Base-by-base conservation (phyloP, 2,888 invertebrate genomes). In the Hydrotaea diabolus region DNA sequence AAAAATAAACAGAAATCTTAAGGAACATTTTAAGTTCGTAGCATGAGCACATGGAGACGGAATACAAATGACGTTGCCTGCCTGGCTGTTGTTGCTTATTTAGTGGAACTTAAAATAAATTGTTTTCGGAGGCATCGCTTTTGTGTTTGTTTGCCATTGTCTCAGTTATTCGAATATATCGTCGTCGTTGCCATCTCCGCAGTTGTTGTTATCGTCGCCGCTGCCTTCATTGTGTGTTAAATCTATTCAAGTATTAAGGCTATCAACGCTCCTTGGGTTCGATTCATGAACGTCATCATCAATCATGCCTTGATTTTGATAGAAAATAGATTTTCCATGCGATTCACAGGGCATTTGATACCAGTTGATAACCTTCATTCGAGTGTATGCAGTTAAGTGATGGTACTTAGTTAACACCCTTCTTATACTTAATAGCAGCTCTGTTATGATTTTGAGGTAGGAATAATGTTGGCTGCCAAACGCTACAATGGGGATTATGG, bases 301-400 rank as follows among this genome's bases (percentile, higher is more conserved):
- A 66, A 66, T 66, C 66, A 66, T 66, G n/a, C 66, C 39, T 19
- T 66, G 66, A 39, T 66, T 66, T 43, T 19, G 19, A 66, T 66
- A 21, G 66, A 43, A 64, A 62, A 66, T 66, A 43, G 39, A 43
- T 66, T 66, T 43, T 66, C 26, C 66, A 11, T 62, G 15, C n/a
- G n/a, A 49, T 49, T 49, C 31, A 4, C 23, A 59, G 23, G 59
- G 11, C 55, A 55, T 55, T 49, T 62, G 62, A 15, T 26, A 26
- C 26, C 59, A 13, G 21, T 15, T 26, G 15, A 62, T 62, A 62
- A 62, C 62, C 62, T 62, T n/a, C n/a, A n/a, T n/a, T 31, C 31
- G 9, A 31, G 31, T 7, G 31, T 31, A 62, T 31, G n/a, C 9
- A 26, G 66, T 43, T 66, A 66, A 43, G 21, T 19, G 66, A 43